phyloP scores from a whole-genome alignment of 2,113 vertebrate species.

The Lipophrys pholis region DNA sequence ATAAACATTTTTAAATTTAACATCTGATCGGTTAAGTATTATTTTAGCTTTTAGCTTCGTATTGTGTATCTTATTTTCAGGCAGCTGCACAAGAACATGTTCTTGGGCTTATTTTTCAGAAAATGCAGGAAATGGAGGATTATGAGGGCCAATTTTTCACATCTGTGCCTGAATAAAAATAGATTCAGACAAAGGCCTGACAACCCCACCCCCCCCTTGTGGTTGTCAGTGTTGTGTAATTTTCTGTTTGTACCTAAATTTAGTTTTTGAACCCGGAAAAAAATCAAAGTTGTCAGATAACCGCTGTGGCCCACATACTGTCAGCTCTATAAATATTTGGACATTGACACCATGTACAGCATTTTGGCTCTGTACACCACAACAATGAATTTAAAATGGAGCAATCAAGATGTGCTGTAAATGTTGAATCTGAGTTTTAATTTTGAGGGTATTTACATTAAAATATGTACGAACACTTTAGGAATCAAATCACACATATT shows the following conservation, averaged over 20 bases:
- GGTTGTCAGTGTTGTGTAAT: slow-evolving; percentile 15
- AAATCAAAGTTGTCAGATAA: slow-evolving; percentile 4
- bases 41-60: not conserved
- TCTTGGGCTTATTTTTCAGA: too few relatives aligned
- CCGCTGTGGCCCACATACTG: not conserved
- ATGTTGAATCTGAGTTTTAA: too few relatives aligned
- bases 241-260: slow-evolving; percentile 3
- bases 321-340: too few relatives aligned
- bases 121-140: not conserved
- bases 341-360: too few relatives aligned
- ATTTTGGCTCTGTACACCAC: too few relatives aligned
- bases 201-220: not conserved
- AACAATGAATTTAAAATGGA: too few relatives aligned
- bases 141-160: slow-evolving; percentile 1
- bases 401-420: too few relatives aligned
- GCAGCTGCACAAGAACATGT: not conserved
- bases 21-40: not conserved
- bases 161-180: slow-evolving; percentile 14
- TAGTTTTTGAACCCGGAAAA: slow-evolving; percentile 5
- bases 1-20: too few relatives aligned
- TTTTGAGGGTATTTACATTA: too few relatives aligned
- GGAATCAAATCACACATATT: too few relatives aligned
- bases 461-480: too few relatives aligned
- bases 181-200: slow-evolving; percentile 18
- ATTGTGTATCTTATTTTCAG: slow-evolving; percentile 5